Conservation (phyloP, 2,888 invertebrate genomes). For the Athetis lepigone region DNA sequence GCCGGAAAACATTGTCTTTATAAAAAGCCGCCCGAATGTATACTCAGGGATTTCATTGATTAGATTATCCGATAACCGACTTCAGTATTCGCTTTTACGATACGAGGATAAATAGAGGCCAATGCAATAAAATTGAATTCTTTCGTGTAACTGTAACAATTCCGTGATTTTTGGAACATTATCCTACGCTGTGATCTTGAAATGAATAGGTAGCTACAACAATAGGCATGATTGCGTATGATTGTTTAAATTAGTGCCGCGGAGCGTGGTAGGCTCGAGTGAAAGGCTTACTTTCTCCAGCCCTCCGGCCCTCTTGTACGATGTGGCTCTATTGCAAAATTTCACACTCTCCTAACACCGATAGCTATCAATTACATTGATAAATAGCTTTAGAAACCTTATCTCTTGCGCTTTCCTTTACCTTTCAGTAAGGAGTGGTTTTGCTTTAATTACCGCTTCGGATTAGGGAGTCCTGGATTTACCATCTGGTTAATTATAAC, state of each 20-base stretch:
- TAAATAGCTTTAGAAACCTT: conserved; percentile 78
- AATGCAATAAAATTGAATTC: conserved; percentile 41
- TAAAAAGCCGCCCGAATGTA: conserved; percentile 50
- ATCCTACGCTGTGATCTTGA: conserved; percentile 57
- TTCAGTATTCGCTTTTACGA: conserved; percentile 47
- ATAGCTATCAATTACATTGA: conserved; percentile 83
- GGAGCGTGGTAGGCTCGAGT: conserved; percentile 78
- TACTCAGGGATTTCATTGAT: conserved; percentile 60
- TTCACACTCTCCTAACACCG: conserved; percentile 83
- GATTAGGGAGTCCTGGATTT: conserved; percentile 21
- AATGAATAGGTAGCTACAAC: conserved; percentile 66
- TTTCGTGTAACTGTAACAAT: conserved; percentile 38
- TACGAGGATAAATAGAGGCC: conserved; percentile 41
- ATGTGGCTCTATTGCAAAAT: conserved; percentile 84
- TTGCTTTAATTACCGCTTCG: conserved; percentile 31
- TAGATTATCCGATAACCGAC: conserved; percentile 60
- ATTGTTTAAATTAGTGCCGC: conserved; percentile 83
- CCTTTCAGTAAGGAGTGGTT: conserved; percentile 47
- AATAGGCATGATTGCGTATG: conserved; percentile 77
- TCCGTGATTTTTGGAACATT: conserved; percentile 54
- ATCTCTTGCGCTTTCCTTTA: conserved; percentile 72
- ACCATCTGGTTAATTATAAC: conserved; percentile 24
- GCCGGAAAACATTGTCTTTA: conserved; percentile 49
- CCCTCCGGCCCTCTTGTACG: conserved; percentile 85
- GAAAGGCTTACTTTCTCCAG: conserved; percentile 89